Conservation (phyloP, 2,888 invertebrate genomes). For the Alloscopus bannaensis region DNA sequence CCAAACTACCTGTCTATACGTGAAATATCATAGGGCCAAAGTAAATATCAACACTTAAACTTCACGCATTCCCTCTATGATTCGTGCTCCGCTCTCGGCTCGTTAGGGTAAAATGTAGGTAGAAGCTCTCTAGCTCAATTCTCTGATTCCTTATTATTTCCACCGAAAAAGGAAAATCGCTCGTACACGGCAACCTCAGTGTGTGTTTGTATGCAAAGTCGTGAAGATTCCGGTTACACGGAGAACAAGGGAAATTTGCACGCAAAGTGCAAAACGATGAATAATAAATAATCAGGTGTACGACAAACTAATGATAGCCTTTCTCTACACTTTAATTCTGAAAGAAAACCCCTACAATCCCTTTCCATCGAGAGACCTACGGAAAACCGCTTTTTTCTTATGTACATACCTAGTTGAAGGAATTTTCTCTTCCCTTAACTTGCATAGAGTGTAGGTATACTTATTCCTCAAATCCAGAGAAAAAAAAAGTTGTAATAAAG, state of each 20-base stretch:
- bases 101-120: slow-evolving; percentile 51
- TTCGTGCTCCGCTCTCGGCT: slow-evolving; percentile 56
- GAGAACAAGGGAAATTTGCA: slow-evolving; percentile 66
- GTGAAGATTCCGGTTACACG: slow-evolving; percentile 46
- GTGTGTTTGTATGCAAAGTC: slow-evolving; percentile 4
- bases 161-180: slow-evolving; percentile 64
- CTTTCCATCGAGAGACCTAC: slow-evolving; percentile 16
- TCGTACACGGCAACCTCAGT: slow-evolving; percentile 9
- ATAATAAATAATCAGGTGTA: slow-evolving; percentile 71
- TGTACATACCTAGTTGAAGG: too few relatives aligned
- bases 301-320: slow-evolving; percentile 71
- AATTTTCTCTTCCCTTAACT: too few relatives aligned
- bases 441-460: too few relatives aligned
- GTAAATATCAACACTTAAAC: slow-evolving; percentile 60
- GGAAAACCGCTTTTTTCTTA: slow-evolving; percentile 44
- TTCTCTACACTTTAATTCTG: slow-evolving; percentile 54
- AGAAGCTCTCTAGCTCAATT: slow-evolving; percentile 47
- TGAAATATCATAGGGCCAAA: slow-evolving; percentile 54
- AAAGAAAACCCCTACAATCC: slow-evolving; percentile 35
- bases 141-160: slow-evolving; percentile 57
- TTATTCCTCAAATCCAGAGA: too few relatives aligned
- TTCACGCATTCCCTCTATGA: slow-evolving; percentile 48
- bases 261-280: slow-evolving; percentile 71
- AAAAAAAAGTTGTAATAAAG: too few relatives aligned
- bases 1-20: slow-evolving; percentile 16